Base-by-base conservation (phyloP, 2,113 vertebrate species). In the Shinisaurus crocodilurus region DNA sequence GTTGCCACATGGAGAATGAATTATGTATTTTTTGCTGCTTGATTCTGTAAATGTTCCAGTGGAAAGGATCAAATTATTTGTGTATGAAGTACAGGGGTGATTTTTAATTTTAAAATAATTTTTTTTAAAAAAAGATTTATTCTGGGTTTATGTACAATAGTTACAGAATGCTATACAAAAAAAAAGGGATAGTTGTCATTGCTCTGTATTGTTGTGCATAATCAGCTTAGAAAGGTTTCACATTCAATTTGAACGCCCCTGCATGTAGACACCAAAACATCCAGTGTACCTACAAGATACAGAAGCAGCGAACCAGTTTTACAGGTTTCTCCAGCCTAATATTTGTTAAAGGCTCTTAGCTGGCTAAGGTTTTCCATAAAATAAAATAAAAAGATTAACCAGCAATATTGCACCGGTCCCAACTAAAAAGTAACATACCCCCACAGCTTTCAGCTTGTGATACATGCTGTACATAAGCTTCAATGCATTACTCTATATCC, bases 191-290 rank as follows among this genome's bases (percentile, higher is more conserved):
- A 92, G 90, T 93, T 92, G 90, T 93, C 91, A 95, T 92, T 93
- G 86, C 90, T 95, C 91, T 92, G 92, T 91, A 82, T 88, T 82
- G 57, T 95, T 95, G 93, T 93, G 93, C 92, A 94, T 92, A 84
- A 96, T 94, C 94, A 96, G 93, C 94, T 95, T 86, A 77, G 91
- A 93, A 50, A 94, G 69, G 81, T 94, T 95, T 90, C 94, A 95
- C 94, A 96, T 96, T 96, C 96, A 96, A 93, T 96, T 95, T 95
- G 94, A 96, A 96, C 96, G 92, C 95, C 94, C 88, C 92, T 96
- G 95, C 95, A 93, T 93, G 82, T 93, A 96, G 93, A 94, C 93
- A 95, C 89, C 91, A 94, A 94, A 95, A 93, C 91, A 95, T 91
- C 94, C 94, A 89, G 86, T 91, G 96, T 96, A 96, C 95, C 96